Conservation (phyloP, 1,140 invertebrate genomes). For the Hylaeus volcanicus region DNA sequence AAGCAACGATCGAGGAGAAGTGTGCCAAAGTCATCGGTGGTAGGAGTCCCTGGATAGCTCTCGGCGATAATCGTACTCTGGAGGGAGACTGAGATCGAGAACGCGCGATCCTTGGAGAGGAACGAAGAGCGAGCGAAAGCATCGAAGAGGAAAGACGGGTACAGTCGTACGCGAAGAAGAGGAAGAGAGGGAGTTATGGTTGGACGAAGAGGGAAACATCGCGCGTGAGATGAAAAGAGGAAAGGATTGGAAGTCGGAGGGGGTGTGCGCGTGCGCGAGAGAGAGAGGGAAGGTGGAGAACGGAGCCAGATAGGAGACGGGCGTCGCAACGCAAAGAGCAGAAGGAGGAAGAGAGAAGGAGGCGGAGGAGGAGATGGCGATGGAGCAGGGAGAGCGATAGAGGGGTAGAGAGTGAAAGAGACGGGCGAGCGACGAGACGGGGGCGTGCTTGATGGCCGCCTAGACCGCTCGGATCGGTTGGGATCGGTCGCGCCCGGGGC, state of each 20-base stretch:
- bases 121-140: slow-evolving; percentile 42
- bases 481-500: slow-evolving; percentile 77
- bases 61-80: slow-evolving; percentile 49
- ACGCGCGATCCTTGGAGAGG: slow-evolving; percentile 12
- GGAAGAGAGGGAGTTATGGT: not conserved
- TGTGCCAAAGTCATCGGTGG: slow-evolving; percentile 49
- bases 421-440: slow-evolving; percentile 47
- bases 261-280: not conserved
- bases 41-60: slow-evolving; percentile 34
- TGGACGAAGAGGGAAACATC: not conserved
- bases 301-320: slow-evolving; percentile 3
- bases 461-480: slow-evolving; percentile 74
- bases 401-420: slow-evolving; percentile 38
- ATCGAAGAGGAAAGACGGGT: slow-evolving; percentile 37
- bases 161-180: not conserved
- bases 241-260: not conserved
- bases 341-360: slow-evolving; percentile 31
- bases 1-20: slow-evolving; percentile 29
- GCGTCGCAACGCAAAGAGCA: slow-evolving; percentile 24
- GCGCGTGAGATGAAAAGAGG: not conserved
- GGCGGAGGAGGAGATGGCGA: slow-evolving; percentile 1
- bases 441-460: slow-evolving; percentile 72
- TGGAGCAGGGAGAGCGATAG: slow-evolving; percentile 28
- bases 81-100: slow-evolving; percentile 52
- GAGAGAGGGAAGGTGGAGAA: not conserved